Base-by-base conservation (phyloP, 2,113 vertebrate species). In the Procavia capensis region DNA sequence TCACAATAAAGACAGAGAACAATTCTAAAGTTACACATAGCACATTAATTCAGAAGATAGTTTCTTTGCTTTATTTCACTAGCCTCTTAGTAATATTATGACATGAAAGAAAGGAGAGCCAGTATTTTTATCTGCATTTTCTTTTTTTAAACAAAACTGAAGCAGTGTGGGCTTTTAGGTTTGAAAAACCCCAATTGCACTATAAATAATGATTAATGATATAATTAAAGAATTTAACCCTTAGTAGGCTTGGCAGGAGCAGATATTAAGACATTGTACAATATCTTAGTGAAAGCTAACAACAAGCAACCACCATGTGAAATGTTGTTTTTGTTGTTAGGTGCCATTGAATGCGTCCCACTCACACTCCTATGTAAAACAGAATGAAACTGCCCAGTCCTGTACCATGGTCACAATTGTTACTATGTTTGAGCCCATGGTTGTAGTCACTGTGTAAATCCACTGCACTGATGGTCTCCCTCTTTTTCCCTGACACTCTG, bases 151-250 rank as follows among this genome's bases (percentile, higher is more conserved):
- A 57, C 72, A 85, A 85, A 92, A 57, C 3, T 11, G 22, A 78
- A 43, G 43, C 43, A n/a, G 34, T 41, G 25, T 45, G n/a, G 36
- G 27, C 11, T 92, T 85, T 29, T 8, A n/a, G 47, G 9, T 39
- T 72, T 68, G 22, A 78, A 45, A 89, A 94, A 13, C n/a, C n/a
- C n/a, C 59, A 79, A 7, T 57, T 87, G 24, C 1, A 9, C 39
- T 20, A 22, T 80, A 57, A 93, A 87, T n/a, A n/a, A 29, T 66
- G 59, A 72, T 36, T 57, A 68, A 63, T 45, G 78, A 63, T 45
- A 19, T 64, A 88, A 93, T 85, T 80, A 79, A 91, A 93, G 34
- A 94, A 83, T 41, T 70, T 61, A 82, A 22, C 11, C 88, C 20
- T 80, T 59, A 43, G 36, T 41, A 43, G 59, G 4, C 0, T 43